Conservation (phyloP, 2,888 invertebrate species). For the Hololepta plana region DNA sequence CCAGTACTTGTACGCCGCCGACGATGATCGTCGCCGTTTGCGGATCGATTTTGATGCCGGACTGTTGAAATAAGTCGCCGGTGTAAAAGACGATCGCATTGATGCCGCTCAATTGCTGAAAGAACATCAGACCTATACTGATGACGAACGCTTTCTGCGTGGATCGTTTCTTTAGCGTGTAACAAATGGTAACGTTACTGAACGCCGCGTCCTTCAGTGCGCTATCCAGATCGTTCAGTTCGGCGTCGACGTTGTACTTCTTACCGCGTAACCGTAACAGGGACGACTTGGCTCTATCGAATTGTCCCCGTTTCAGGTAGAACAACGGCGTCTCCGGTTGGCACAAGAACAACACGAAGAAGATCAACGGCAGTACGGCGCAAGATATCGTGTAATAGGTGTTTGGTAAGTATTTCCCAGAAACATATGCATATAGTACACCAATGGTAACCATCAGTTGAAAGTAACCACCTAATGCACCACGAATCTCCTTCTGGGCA, state of each 20-base stretch:
- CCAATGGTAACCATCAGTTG: constrained; percentile 75
- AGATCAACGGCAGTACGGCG: constrained; percentile 44
- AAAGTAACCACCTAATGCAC: constrained; percentile 70
- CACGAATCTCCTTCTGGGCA: constrained; percentile 64
- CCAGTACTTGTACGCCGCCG: constrained; percentile 60
- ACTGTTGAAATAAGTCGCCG: constrained; percentile 47
- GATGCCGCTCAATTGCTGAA: constrained; percentile 73
- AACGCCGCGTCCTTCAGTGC: constrained; percentile 28
- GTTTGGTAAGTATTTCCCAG: constrained; percentile 25
- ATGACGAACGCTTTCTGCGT: constrained; percentile 34
- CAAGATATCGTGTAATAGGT: constrained; percentile 36
- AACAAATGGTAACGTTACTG: constrained; percentile 35
- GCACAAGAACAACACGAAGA: constrained; percentile 49
- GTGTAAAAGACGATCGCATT: constrained; percentile 73
- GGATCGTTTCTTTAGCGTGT: constrained; percentile 36
- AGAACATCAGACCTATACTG: constrained; percentile 45
- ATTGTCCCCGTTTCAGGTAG: constrained; percentile 41
- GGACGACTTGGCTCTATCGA: constrained; percentile 47
- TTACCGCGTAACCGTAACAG: constrained; percentile 54
- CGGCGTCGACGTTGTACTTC: constrained; percentile 43
- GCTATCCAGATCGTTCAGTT: constrained; percentile 37
- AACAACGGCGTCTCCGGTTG: constrained; percentile 78
- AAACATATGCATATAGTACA: constrained; percentile 55
- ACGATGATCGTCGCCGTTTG: constrained; percentile 54
- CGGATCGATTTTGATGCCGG: constrained; percentile 37